Evolutionary conservation across 2,797 vertebrate genomes (phyloP).

Genomic region (Darevskia nairensis): DNA sequence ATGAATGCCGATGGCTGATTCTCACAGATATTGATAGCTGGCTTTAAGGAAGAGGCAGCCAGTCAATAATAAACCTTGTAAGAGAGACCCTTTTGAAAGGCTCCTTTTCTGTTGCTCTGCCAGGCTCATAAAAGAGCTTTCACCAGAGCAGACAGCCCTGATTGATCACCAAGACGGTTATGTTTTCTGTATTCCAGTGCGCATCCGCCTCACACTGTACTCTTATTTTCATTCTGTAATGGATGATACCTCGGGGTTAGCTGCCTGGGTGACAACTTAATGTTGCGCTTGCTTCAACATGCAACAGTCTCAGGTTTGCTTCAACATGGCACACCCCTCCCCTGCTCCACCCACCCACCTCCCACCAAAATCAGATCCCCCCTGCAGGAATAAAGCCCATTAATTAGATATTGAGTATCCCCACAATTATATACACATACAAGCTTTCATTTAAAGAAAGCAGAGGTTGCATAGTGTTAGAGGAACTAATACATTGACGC

Average conservation of each 20-base stretch:
- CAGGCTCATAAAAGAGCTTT: slow-evolving; percentile 40
- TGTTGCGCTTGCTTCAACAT: background rate
- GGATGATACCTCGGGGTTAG: background rate
- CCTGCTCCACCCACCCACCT: too few relatives aligned
- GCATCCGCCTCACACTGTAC: slow-evolving; percentile 21
- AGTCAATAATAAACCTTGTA: slow-evolving; percentile 3
- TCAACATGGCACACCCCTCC: background rate
- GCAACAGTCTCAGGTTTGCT: background rate
- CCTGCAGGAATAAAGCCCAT: too few relatives aligned
- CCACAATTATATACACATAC: too few relatives aligned
- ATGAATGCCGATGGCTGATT: background rate
- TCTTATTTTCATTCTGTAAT: slow-evolving; percentile 42
- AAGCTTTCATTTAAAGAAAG: too few relatives aligned
- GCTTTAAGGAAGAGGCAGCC: slow-evolving; percentile 32
- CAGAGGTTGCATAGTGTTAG: too few relatives aligned
- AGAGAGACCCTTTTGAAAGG: slow-evolving; percentile 29
- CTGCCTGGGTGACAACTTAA: background rate
- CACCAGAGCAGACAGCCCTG: slow-evolving; percentile 27
- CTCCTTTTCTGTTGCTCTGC: slow-evolving; percentile 41
- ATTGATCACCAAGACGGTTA: slow-evolving; percentile 52
- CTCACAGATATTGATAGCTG: background rate
- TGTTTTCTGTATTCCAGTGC: slow-evolving; percentile 27
- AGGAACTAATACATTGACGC: too few relatives aligned
- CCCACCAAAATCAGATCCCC: background rate
- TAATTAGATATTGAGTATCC: too few relatives aligned